Base-by-base conservation (phyloP, 2,797 vertebrate genomes). In the Delichon dasypus region DNA sequence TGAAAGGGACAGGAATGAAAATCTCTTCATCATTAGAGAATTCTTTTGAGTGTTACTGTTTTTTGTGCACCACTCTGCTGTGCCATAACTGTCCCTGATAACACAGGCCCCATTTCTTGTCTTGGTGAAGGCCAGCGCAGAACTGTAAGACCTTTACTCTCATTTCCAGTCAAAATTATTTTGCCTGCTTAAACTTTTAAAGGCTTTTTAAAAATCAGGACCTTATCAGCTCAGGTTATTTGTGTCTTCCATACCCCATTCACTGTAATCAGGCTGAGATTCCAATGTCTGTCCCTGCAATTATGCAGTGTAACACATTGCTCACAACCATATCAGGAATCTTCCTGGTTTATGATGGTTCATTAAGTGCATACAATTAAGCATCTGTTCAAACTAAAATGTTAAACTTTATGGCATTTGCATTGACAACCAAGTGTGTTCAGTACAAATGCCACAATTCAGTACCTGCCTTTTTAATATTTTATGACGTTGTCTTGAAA, bases 361-460 rank as follows among this genome's bases (percentile, higher is more conserved):
- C 96, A 94, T 96, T 96, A 96, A 96, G 38, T 96, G 72, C 75
- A 77, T 94, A 87, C 94, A 93, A 89, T 96, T 96, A 97, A 96
- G 89, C 95, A 96, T 96, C 96, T 97, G 94, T 94, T 97, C 95
- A 90, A 95, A 90, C 83, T 96, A 94, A 95, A 97, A 94, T 89
- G 96, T 74, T 94, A 94, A 94, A 91, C 95, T 96, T 96, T 93
- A 96, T 96, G 77, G 81, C 91, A 77, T 95, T 88, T 94, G 50
- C 67, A 65, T 72, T 95, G 84, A 94, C 83, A 94, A 85, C 89
- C 92, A 87, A 93, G 72, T 92, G 72, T 85, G 78, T 85, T 94
- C 77, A 58, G 71, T 93, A 85, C 60, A 95, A 94, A 95, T 91
- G 91, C 88, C 67, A 65, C 53, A 68, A 90, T 93, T 91, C 80